Percentiles rank a stretch among this genome's conserved stretches.
Evolutionary conservation across 2,797 vertebrate genomes (phyloP).

Genomic region (Perodicticus potto): DNA sequence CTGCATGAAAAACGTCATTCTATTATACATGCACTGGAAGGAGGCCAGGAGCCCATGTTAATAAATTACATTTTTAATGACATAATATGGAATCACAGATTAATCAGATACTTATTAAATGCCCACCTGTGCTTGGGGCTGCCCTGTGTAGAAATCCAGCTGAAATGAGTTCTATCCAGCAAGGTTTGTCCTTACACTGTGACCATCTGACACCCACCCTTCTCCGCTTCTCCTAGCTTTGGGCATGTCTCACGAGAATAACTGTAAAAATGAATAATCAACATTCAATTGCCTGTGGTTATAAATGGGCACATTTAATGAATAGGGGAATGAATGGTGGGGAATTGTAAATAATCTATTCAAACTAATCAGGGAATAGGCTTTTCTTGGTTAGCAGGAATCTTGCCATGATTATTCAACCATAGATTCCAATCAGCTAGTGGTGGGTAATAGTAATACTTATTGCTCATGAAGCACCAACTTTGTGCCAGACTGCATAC

Average conservation of each 20-base stretch:
- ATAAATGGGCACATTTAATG: conserved; percentile 52
- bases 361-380: neutral
- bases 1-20: conserved; percentile 77
- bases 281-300: conserved; percentile 47
- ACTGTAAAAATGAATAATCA: conserved; percentile 33
- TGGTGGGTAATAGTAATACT: neutral
- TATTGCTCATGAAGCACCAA: neutral
- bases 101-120: conserved; percentile 78
- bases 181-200: neutral
- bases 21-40: conserved; percentile 73
- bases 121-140: conserved; percentile 70
- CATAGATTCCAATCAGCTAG: conserved; percentile 51
- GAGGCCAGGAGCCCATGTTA: conserved; percentile 70
- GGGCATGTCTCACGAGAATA: neutral
- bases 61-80: conserved; percentile 77
- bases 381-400: conserved; percentile 30
- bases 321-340: conserved; percentile 48
- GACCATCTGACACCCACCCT: neutral
- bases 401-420: neutral
- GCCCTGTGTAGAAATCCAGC: conserved; percentile 22
- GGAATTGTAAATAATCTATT: conserved; percentile 62
- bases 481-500: neutral
- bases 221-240: neutral
- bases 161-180: conserved; percentile 32
- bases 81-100: conserved; percentile 67